These are phyloP conservation scores for Leucoraja erinaceus DNA, from an alignment of 2,113 vertebrate genomes.

Conservation along the genomic window DNA sequence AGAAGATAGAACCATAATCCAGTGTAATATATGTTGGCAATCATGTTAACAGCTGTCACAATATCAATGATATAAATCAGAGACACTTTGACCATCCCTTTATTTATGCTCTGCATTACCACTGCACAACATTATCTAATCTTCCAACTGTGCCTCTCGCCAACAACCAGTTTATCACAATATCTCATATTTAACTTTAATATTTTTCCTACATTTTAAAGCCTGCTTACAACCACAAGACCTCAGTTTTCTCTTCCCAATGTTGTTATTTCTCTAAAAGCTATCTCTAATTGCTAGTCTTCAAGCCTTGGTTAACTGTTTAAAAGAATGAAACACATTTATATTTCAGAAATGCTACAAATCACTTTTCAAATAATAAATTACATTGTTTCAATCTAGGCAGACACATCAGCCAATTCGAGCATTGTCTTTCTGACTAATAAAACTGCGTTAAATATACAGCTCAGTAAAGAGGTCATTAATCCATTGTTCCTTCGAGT, in stretches of 20 bases:
- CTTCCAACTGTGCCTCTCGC: background rate
- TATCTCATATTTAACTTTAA: background rate
- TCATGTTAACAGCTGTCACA: background rate
- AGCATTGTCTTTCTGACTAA: background rate
- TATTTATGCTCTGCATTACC: background rate
- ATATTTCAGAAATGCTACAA: background rate
- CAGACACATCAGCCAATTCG: background rate
- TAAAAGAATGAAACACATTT: background rate
- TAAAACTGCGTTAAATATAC: too few species aligned
- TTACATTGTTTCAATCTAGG: background rate
- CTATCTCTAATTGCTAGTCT: background rate
- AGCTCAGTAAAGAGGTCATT: too few species aligned
- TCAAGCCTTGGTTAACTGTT: background rate
- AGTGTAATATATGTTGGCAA: background rate
- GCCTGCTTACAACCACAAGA: background rate
- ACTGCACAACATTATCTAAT: background rate
- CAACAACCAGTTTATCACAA: background rate
- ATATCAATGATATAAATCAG: conserved; percentile 15
- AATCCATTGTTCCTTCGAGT: too few species aligned
- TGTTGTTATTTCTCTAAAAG: background rate
- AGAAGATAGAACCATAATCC: background rate
- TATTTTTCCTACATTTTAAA: background rate
- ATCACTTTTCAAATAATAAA: background rate
- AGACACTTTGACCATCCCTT: background rate
- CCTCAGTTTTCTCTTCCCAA: background rate